A percentile compares a stretch with the other conserved stretches of the same genome.
Conservation (phyloP, 2,797 vertebrate species). For the Numenius phaeopus region DNA sequence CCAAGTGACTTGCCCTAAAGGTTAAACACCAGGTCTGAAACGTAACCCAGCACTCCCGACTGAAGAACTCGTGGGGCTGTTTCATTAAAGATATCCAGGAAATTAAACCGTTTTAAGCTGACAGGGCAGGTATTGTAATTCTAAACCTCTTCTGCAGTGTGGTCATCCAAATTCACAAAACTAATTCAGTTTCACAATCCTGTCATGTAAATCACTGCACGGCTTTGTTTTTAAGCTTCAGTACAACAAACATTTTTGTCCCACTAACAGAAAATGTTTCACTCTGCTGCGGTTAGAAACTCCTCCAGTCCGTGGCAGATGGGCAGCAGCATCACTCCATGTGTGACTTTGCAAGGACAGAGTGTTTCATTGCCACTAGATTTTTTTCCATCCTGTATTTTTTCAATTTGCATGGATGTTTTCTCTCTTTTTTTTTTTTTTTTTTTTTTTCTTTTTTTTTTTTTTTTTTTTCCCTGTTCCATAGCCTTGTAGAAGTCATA, state of each 20-base stretch:
- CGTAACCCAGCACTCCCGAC: neutral
- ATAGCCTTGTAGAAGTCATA: neutral
- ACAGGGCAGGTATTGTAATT: neutral
- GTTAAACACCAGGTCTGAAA: conserved; percentile 56
- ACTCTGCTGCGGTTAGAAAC: neutral
- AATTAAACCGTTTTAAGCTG: neutral
- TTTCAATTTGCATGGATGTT: neutral
- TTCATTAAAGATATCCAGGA: conserved; percentile 34
- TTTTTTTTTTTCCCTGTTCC: neutral
- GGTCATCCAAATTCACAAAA: neutral
- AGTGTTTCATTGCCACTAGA: neutral
- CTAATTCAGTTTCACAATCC: neutral
- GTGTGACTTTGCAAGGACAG: neutral
- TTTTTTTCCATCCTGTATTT: neutral
- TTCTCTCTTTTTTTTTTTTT: neutral
- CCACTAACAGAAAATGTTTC: neutral
- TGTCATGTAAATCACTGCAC: neutral
- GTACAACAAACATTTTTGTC: neutral
- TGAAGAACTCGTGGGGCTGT: neutral
- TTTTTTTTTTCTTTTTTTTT: too few species aligned
- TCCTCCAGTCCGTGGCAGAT: neutral
- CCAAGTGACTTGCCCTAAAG: conserved; percentile 58
- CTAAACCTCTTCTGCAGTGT: neutral
- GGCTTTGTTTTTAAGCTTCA: neutral
- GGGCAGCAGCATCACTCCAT: neutral